phyloP scores from a whole-genome alignment of 2,113 vertebrate genomes.

The Phoenicopterus ruber region DNA sequence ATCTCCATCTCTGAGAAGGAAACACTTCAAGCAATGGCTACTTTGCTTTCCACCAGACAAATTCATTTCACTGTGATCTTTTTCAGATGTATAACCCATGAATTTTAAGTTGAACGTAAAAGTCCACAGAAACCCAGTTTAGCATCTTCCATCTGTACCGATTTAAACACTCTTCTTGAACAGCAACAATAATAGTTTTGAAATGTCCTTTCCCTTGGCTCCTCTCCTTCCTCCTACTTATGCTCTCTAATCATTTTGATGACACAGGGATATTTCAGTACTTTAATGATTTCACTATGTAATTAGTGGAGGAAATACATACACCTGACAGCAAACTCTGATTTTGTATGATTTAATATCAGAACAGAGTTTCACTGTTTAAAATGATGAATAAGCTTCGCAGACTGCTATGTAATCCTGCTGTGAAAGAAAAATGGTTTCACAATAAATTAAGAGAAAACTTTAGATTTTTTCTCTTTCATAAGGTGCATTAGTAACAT shows the following conservation, averaged over 20 bases:
- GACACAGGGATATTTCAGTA: not conserved
- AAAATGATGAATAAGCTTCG: not conserved
- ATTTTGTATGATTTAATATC: not conserved
- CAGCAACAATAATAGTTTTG: not conserved
- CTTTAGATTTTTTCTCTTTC: not conserved
- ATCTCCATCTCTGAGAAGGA: not conserved
- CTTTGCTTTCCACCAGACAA: not conserved
- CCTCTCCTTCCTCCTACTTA: not conserved
- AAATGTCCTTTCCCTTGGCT: not conserved
- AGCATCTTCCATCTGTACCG: not conserved
- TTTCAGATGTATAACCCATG: not conserved
- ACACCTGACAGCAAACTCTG: not conserved
- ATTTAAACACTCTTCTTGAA: not conserved
- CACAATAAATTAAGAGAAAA: not conserved
- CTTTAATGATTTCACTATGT: not conserved
- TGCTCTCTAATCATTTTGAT: not conserved
- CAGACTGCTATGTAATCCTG: not conserved
- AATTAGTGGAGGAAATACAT: not conserved
- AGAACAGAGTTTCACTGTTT: not conserved
- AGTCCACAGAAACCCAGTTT: not conserved
- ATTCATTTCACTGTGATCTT: not conserved
- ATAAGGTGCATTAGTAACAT: not conserved
- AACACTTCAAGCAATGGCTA: not conserved
- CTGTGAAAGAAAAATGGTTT: not conserved
- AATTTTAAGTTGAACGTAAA: not conserved